Evolutionary conservation across 2,888 invertebrate species (phyloP).

Genomic region (Eumerus sabulonum): DNA sequence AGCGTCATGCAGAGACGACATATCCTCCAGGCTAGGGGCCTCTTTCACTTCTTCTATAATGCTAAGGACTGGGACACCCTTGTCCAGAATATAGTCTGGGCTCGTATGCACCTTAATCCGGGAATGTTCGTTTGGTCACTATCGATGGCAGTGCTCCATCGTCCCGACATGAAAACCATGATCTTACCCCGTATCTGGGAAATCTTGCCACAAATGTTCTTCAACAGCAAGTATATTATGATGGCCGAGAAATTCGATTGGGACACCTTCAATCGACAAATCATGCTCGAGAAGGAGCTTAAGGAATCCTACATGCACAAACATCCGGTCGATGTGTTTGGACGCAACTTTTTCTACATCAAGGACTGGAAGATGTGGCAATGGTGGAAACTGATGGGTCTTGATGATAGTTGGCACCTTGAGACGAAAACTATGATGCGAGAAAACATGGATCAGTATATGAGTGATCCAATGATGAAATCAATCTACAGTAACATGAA

Average conservation of each 20-base stretch:
- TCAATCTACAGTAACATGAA: slow-evolving; percentile 73
- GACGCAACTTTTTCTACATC: slow-evolving; percentile 68
- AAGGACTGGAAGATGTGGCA: slow-evolving; percentile 75
- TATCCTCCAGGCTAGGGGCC: slow-evolving; percentile 80
- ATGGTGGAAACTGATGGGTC: slow-evolving; percentile 76
- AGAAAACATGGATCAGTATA: slow-evolving; percentile 72
- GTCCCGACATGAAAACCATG: slow-evolving; percentile 80
- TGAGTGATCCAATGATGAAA: slow-evolving; percentile 72
- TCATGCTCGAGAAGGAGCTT: slow-evolving; percentile 76
- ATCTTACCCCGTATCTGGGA: slow-evolving; percentile 84
- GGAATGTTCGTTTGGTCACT: slow-evolving; percentile 82
- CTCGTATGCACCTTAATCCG: slow-evolving; percentile 82
- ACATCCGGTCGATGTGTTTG: not conserved
- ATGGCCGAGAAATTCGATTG: slow-evolving; percentile 72
- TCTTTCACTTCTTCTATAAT: slow-evolving; percentile 83
- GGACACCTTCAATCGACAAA: slow-evolving; percentile 72
- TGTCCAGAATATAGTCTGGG: slow-evolving; percentile 83
- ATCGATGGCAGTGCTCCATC: slow-evolving; percentile 82
- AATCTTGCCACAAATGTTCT: slow-evolving; percentile 82
- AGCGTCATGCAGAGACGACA: slow-evolving; percentile 38
- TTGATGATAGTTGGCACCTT: slow-evolving; percentile 73
- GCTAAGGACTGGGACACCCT: slow-evolving; percentile 85
- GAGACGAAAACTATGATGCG: slow-evolving; percentile 72
- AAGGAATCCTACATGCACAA: slow-evolving; percentile 78
- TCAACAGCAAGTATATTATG: slow-evolving; percentile 81